Evolutionary conservation across 2,888 invertebrate species (phyloP).

Genomic region (Drosophila rellima): DNA sequence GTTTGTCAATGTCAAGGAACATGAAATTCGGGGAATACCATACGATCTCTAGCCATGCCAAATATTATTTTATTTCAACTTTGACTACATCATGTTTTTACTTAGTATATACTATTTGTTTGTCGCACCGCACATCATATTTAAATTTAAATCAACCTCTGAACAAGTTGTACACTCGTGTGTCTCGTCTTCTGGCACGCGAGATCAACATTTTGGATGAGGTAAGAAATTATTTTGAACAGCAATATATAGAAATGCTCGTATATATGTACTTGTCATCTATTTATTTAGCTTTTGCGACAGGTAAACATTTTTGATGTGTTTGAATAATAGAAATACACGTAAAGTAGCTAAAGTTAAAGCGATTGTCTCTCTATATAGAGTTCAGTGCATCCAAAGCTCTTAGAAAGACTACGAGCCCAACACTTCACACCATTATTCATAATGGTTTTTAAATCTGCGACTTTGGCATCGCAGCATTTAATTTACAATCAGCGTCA

Average conservation of each 20-base stretch:
- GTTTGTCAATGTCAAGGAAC: conserved; percentile 38
- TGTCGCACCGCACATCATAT: conserved; percentile 38
- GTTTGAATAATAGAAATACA: conserved; percentile 10
- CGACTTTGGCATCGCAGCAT: conserved; percentile 31
- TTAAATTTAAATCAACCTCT: conserved; percentile 48
- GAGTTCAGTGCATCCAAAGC: conserved; percentile 4
- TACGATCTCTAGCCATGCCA: conserved; percentile 19
- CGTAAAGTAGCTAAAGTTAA: conserved; percentile 12
- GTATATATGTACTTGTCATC: conserved; percentile 9
- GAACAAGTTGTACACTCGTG: conserved; percentile 44
- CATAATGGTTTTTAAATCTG: conserved; percentile 55
- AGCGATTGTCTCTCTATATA: conserved; percentile 1
- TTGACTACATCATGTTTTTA: conserved; percentile 22
- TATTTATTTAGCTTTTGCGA: conserved; percentile 18
- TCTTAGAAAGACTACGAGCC: conserved; percentile 5
- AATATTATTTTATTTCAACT: conserved; percentile 17
- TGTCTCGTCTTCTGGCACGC: conserved; percentile 50
- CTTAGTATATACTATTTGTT: conserved; percentile 29
- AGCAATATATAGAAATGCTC: conserved; percentile 9
- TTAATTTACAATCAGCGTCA: conserved; percentile 57
- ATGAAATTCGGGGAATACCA: conserved; percentile 43
- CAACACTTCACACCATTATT: conserved; percentile 53
- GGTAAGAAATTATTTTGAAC: conserved; percentile 59
- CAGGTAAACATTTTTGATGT: conserved; percentile 26
- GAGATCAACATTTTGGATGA: conserved; percentile 55